These are phyloP conservation scores for Spermophilus dauricus DNA, from an alignment of 2,113 vertebrate genomes.

Conservation along the genomic window DNA sequence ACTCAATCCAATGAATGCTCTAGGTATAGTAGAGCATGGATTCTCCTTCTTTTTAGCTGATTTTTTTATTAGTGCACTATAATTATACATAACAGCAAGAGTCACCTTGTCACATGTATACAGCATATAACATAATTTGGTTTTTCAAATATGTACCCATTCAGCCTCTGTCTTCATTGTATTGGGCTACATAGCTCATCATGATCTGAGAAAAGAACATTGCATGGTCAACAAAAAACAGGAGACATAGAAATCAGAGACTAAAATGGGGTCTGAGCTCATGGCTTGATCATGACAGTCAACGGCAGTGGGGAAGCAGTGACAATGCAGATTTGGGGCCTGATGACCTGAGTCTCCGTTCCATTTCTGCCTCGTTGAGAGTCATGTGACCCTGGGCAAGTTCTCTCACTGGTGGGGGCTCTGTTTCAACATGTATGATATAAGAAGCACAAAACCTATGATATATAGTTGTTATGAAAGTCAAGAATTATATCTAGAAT, in stretches of 20 bases:
- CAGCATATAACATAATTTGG: neutral
- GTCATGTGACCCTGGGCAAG: neutral
- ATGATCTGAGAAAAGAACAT: neutral
- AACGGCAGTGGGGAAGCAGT: accelerated
- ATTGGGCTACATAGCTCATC: neutral
- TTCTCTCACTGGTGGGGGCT: neutral
- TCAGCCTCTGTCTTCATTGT: neutral
- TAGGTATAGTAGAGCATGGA: accelerated
- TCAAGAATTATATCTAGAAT: neutral
- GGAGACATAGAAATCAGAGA: neutral
- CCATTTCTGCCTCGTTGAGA: neutral
- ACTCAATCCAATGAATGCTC: neutral
- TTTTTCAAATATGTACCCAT: neutral
- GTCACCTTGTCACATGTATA: too few species aligned
- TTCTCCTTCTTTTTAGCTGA: neutral
- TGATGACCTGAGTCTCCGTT: neutral
- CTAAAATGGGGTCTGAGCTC: accelerated
- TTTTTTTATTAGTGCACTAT: too few species aligned
- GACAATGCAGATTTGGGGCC: neutral
- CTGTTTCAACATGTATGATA: neutral
- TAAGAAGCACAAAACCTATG: neutral
- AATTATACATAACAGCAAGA: too few species aligned
- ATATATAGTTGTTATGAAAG: neutral
- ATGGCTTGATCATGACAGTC: accelerated
- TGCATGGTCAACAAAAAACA: neutral